These are phyloP conservation scores for Drosophila asahinai DNA, from an alignment of 1,140 invertebrate species.

Conservation along the genomic window DNA sequence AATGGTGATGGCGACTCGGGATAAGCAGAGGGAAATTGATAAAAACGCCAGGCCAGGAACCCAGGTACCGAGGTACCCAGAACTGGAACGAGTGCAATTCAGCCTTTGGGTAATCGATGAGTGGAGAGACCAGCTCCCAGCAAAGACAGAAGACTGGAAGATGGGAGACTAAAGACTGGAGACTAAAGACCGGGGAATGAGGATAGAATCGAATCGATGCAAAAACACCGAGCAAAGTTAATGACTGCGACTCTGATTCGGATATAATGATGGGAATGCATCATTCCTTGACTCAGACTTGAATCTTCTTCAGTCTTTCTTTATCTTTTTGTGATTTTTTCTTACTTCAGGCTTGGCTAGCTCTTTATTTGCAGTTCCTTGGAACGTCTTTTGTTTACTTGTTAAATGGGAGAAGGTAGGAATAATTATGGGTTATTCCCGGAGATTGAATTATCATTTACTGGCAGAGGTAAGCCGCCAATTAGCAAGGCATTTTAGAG, in stretches of 20 bases:
- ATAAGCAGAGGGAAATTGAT: slow-evolving; percentile 60
- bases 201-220: slow-evolving; percentile 38
- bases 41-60: slow-evolving; percentile 31
- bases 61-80: slow-evolving; percentile 1
- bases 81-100: slow-evolving; percentile 41
- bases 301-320: slow-evolving; percentile 6
- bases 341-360: slow-evolving; percentile 5
- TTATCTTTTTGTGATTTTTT: slow-evolving; percentile 3
- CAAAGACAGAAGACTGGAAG: slow-evolving; percentile 15
- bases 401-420: slow-evolving; percentile 31
- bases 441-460: slow-evolving; percentile 43
- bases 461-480: slow-evolving; percentile 31
- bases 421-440: slow-evolving; percentile 34
- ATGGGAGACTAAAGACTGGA: background rate
- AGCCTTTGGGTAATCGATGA: slow-evolving; percentile 53
- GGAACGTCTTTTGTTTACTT: slow-evolving; percentile 38
- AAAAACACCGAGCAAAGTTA: slow-evolving; percentile 46
- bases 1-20: slow-evolving; percentile 48
- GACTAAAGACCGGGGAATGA: slow-evolving; percentile 5
- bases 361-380: slow-evolving; percentile 19
- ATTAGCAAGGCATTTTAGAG: slow-evolving; percentile 39
- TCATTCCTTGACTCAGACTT: slow-evolving; percentile 13
- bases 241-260: slow-evolving; percentile 46
- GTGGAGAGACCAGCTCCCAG: slow-evolving; percentile 16
- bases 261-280: slow-evolving; percentile 60